phyloP scores from a whole-genome alignment of 2,888 invertebrate species.

The Dasysyrphus albostriatus region DNA sequence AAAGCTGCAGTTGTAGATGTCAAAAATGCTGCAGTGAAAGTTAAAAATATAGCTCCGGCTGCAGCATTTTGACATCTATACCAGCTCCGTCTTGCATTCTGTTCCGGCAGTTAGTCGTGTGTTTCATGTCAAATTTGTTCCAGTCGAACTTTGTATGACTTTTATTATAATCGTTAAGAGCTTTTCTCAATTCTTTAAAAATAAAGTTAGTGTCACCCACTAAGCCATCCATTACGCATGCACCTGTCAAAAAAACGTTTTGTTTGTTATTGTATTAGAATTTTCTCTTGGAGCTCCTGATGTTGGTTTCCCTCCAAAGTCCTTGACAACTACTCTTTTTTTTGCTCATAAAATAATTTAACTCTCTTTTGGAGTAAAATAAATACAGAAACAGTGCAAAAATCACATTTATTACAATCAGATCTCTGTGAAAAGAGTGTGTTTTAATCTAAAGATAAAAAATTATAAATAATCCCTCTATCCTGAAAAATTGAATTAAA shows the following conservation, averaged over 20 bases:
- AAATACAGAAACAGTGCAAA: conserved; percentile 57
- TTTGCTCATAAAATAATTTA: neutral
- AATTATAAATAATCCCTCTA: conserved; percentile 8
- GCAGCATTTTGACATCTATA: too few species aligned
- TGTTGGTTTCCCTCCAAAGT: conserved; percentile 2
- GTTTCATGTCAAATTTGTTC: too few species aligned
- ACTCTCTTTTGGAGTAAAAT: conserved; percentile 10
- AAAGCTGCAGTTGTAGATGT: too few species aligned
- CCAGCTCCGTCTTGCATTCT: too few species aligned
- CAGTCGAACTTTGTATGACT: neutral
- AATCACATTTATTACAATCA: conserved; percentile 56
- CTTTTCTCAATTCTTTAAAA: neutral
- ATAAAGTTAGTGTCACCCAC: neutral
- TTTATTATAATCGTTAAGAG: neutral
- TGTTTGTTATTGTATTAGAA: neutral
- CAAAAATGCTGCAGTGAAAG: too few species aligned
- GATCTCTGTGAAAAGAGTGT: conserved; percentile 48
- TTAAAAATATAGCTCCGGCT: too few species aligned
- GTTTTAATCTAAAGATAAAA: conserved; percentile 1
- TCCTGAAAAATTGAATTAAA: conserved; percentile 32
- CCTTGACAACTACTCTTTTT: conserved; percentile 51
- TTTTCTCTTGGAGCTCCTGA: neutral
- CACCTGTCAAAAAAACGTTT: conserved; percentile 25
- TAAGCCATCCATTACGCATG: neutral
- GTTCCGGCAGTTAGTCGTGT: too few species aligned